These are phyloP conservation scores for Tachycineta bicolor DNA, from an alignment of 2,113 vertebrate species.

Conservation along the genomic window DNA sequence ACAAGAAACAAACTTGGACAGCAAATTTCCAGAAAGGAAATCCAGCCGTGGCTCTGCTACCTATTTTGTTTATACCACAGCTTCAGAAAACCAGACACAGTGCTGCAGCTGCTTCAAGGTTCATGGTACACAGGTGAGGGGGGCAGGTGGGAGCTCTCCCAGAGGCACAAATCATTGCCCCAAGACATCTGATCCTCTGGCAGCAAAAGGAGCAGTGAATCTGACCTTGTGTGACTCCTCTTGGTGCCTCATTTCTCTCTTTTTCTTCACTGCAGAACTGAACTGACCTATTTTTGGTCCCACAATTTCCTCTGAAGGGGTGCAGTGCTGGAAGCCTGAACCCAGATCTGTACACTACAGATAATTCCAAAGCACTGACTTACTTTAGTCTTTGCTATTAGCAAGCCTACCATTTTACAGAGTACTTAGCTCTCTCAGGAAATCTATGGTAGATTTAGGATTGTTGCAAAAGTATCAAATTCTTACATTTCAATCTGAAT, in stretches of 20 bases:
- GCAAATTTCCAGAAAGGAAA: conserved; percentile 35
- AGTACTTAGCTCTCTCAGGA: neutral
- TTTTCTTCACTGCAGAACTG: neutral
- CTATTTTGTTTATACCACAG: neutral
- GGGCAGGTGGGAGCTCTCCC: neutral
- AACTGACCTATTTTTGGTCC: neutral
- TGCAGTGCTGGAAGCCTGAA: neutral
- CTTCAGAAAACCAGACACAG: neutral
- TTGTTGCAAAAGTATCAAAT: neutral
- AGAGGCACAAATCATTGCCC: neutral
- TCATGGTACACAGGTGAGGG: neutral
- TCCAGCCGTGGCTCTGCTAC: neutral
- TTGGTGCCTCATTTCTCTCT: neutral
- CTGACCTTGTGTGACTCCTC: neutral
- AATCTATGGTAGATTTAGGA: neutral
- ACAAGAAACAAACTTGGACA: conserved; percentile 26
- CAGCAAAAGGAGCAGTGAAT: neutral
- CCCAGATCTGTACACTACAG: neutral
- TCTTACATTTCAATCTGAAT: conserved; percentile 24
- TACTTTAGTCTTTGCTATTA: neutral
- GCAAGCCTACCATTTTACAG: neutral
- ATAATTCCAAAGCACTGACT: neutral
- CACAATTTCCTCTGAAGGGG: neutral
- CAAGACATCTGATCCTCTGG: neutral
- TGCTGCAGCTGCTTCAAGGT: neutral